Base-by-base conservation (phyloP, 1,140 invertebrate genomes). In the Brachionus manjavacas region DNA sequence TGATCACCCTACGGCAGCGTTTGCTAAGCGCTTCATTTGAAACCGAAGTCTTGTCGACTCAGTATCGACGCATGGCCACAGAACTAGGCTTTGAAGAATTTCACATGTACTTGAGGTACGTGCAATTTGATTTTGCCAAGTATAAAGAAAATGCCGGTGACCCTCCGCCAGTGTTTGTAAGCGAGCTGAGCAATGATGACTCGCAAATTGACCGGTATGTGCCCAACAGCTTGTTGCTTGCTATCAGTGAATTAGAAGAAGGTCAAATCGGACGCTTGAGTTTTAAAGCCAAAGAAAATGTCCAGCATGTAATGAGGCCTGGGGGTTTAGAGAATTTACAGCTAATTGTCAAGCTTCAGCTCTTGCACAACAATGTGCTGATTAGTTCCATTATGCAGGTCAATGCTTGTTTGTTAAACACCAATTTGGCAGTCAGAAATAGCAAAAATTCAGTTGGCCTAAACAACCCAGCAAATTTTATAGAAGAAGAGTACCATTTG, bases 161-260 rank as follows among this genome's bases (percentile, higher is more conserved):
- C 85, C 74, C 20, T n/a, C 87, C 88, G 20, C 88, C 89, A 16
- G 86, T 87, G 11, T 89, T 88, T 84, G 88, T 89, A 46, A 88
- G 88, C 14, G 85, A 83, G 25, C 4, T 87, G 12, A 87, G 87
- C 16, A 88, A 88, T 68, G 88, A 90, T 81, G 88, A 89, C 46
- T 86, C 86, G 7, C 85, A 86, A 41, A 86, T 89, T 20, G 88
- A 89, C 80, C 88, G 86, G 7, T 85, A 78, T 79, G 81, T 68
- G 3, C 86, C 86, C 14, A 84, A 83, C 20, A 28, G n/a, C 28
- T 79, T 89, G 49, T 86, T 85, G 28, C 85, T 90, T 7, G 88
- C 88, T 8, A 88, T 89, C 35, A 86, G 89, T 85, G 89, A 90
- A 70, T 84, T 90, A 16, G 89, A 90, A 85, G 89, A 90, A 70